Evolutionary conservation across 1,140 invertebrate species (phyloP), one percentile per base, ranked within the genome.

Genomic region (Ceratitis capitata): DNA sequence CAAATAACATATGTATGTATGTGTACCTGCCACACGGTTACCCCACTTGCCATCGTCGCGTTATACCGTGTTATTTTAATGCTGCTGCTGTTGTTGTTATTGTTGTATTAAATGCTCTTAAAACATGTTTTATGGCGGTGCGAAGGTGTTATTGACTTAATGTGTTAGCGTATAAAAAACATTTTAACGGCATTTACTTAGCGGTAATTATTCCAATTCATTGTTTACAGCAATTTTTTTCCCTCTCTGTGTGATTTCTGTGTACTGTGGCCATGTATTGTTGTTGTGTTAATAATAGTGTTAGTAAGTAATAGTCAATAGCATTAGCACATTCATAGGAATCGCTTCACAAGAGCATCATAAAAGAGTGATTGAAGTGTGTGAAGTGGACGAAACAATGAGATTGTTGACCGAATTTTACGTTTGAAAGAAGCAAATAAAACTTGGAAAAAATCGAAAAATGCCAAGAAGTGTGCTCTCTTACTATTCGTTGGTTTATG

Each of bases 61-160:
- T n/a, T n/a, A n/a, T n/a, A n/a, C n/a, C n/a, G n/a, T n/a, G n/a
- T 51, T 51, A 51, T 19, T 51, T 3, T 58, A 1, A 23, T 58
- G 56, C 23, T 6, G 0, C 14, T 5, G 56, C 26, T 64, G 32
- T 35, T 32, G 58, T 32, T 16, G 10, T 64, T 69, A 6, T 16
- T 39, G 19, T 29, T 69, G 16, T 16, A 32, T 39, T 69, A 69
- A 69, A 69, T 35, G 29, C 23, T 35, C 0, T 53, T 56, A 32
- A 51, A 53, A 14, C 10, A 9, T 47, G 19, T 69, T 69, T 69
- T 47, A 78, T 78, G 26, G 6, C 39, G 12, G 2, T 14, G 39
- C 39, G n/a, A 78, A 78, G 69, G 69, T 78, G 69, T 42, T 78
- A 78, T 78, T 78, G 35, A 78, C 69, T 78, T 78, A 78, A 78